Conservation (phyloP, 2,113 vertebrate genomes). For the Scytalopus superciliaris region DNA sequence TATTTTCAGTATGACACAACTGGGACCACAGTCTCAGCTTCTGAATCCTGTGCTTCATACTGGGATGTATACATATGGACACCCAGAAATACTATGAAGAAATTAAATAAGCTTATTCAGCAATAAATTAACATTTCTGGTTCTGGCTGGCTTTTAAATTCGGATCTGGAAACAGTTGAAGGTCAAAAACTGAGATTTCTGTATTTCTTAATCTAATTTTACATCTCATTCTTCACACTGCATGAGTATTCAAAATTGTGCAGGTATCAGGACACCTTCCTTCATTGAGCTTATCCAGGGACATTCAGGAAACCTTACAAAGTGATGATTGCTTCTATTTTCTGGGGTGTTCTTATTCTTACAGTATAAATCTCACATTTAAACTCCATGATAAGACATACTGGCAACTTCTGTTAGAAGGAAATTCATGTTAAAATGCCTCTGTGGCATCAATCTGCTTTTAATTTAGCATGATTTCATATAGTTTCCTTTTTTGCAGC, state of each 20-base stretch:
- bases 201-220: not conserved
- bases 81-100: not conserved
- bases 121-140: not conserved
- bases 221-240: not conserved
- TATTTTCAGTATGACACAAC: not conserved
- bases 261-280: not conserved
- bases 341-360: not conserved
- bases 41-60: not conserved
- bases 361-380: not conserved
- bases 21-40: not conserved
- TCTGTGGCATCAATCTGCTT: not conserved
- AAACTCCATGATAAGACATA: not conserved
- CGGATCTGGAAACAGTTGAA: not conserved
- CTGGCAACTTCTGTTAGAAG: not conserved
- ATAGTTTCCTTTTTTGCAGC: not conserved
- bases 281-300: not conserved
- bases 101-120: not conserved
- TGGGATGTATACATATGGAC: not conserved
- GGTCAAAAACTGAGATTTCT: not conserved
- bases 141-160: not conserved
- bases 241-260: not conserved
- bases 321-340: not conserved
- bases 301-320: not conserved
- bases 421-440: not conserved
- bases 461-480: not conserved